These are phyloP conservation scores for Psilanteris sp. DNA, from an alignment of 1,140 invertebrate genomes.

Conservation along the genomic window DNA sequence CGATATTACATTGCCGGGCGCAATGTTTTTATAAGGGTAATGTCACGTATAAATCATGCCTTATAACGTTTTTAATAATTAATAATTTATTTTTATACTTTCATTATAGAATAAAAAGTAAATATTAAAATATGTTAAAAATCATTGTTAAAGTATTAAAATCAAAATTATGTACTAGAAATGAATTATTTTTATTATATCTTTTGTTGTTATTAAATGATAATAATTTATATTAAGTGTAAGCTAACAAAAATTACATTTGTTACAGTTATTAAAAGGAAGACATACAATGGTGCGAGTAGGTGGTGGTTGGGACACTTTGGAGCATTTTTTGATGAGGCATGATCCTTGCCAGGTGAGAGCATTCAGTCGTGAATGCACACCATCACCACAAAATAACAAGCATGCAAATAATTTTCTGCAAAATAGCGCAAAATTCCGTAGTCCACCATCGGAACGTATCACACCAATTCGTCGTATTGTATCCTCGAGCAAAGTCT, in stretches of 20 bases:
- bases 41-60: constrained; percentile 4
- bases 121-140: too few species aligned
- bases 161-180: too few species aligned
- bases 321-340: constrained; percentile 93
- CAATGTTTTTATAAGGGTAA: constrained; percentile 83
- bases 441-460: constrained; percentile 82
- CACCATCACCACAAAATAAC: constrained; percentile 69
- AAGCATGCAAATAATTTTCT: constrained; percentile 82
- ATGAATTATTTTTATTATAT: too few species aligned
- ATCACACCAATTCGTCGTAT: constrained; percentile 7
- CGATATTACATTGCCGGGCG: constrained; percentile 89
- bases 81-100: too few species aligned
- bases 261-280: constrained; percentile 87
- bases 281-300: constrained; percentile 96
- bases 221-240: too few species aligned
- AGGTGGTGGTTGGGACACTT: constrained; percentile 94
- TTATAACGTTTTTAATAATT: too few species aligned
- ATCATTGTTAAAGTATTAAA: too few species aligned
- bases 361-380: constrained; percentile 81
- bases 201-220: too few species aligned
- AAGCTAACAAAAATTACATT: background rate
- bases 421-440: constrained; percentile 87
- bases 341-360: constrained; percentile 94
- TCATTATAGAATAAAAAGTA: too few species aligned
- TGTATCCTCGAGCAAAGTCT: constrained; percentile 9